Percentiles rank a stretch among this genome's conserved stretches.
Evolutionary conservation across 2,113 vertebrate species (phyloP).

Genomic region (Nycticebus coucang): DNA sequence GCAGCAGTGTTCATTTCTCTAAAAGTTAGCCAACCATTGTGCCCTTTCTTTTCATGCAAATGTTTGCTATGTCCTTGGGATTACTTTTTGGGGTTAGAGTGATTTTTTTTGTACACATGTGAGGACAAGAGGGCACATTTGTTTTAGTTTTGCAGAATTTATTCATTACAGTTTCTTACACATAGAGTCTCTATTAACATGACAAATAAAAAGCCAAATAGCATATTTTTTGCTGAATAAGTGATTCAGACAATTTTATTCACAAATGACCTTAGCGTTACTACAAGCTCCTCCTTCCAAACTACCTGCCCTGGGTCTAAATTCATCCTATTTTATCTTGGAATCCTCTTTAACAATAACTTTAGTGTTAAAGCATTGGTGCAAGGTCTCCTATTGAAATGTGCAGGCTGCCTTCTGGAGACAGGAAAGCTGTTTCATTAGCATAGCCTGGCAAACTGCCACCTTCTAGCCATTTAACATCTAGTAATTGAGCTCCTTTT

Average conservation of each 20-base stretch:
- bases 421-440: slow-evolving; percentile 34
- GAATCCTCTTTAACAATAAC: background rate
- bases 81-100: slow-evolving; percentile 26
- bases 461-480: slow-evolving; percentile 45
- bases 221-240: slow-evolving; percentile 43
- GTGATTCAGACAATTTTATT: slow-evolving; percentile 46
- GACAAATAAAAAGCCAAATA: slow-evolving; percentile 48
- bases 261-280: slow-evolving; percentile 4
- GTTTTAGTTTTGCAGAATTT: slow-evolving; percentile 35
- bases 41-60: slow-evolving; percentile 12
- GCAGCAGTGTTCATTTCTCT: background rate
- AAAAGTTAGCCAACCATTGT: background rate
- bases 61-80: background rate
- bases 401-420: background rate
- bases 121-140: background rate
- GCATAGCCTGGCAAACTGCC: slow-evolving; percentile 57
- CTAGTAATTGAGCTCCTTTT: slow-evolving; percentile 59
- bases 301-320: background rate
- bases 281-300: background rate
- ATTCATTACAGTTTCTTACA: slow-evolving; percentile 51
- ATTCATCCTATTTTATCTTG: background rate
- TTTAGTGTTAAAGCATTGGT: background rate
- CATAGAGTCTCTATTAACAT: slow-evolving; percentile 57
- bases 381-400: slow-evolving; percentile 33
- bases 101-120: background rate